Evolutionary conservation across 2,113 vertebrate species (phyloP).

Genomic region (Microcebus griseorufus): DNA sequence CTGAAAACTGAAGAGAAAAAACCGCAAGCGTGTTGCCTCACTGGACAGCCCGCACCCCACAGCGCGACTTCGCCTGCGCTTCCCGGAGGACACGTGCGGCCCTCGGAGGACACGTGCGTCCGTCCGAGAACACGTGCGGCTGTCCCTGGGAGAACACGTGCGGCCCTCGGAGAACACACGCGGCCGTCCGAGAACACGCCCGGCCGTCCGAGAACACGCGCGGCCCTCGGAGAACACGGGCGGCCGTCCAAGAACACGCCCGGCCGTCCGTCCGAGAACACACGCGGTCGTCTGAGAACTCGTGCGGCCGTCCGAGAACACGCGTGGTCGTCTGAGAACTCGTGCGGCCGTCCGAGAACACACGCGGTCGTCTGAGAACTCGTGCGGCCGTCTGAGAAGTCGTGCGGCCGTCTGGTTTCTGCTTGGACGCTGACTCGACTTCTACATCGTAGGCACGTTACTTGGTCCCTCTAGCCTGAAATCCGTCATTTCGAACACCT

Average conservation of each 20-base stretch:
- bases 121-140: no score
- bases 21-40: not conserved
- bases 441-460: not conserved
- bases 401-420: not conserved
- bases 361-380: no score
- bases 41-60: not conserved
- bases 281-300: accelerated
- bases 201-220: no score
- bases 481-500: not conserved
- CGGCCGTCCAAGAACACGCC: accelerated
- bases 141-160: no score
- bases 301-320: no score
- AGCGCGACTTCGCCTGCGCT: not conserved
- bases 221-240: accelerated
- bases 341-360: no score
- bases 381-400: no score
- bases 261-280: no score
- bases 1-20: not conserved
- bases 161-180: no score
- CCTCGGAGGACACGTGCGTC: no score
- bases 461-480: not conserved
- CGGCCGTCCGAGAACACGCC: no score
- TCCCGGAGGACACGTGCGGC: not conserved
- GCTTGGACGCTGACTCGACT: not conserved
- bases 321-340: no score